These are phyloP conservation scores for Lasius fuliginosus DNA, from an alignment of 2,888 invertebrate genomes.

Conservation along the genomic window DNA sequence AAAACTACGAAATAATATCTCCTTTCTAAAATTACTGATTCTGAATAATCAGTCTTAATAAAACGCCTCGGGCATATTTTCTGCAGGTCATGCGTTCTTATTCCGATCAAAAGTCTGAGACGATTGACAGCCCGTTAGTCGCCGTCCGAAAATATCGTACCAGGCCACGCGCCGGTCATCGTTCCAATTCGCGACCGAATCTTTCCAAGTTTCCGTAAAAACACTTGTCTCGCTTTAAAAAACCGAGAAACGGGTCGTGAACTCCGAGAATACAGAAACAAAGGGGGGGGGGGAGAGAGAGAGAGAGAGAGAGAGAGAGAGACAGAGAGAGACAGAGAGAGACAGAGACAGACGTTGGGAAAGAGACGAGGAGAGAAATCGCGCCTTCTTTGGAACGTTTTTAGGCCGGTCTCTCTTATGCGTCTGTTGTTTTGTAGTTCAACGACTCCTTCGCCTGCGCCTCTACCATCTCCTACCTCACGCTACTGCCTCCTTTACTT, in stretches of 20 bases:
- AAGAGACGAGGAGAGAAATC: conserved; percentile 62
- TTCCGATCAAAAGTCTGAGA: conserved; percentile 5
- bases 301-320: conserved; percentile 26
- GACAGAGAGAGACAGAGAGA: not conserved
- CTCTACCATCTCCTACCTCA: conserved; percentile 63
- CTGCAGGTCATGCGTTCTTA: not conserved
- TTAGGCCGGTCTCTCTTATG: conserved; percentile 72
- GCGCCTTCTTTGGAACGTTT: conserved; percentile 72
- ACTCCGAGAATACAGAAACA: conserved; percentile 39
- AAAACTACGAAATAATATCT: not conserved
- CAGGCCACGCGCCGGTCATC: not conserved
- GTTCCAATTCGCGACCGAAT: conserved; percentile 10
- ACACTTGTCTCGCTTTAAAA: not conserved
- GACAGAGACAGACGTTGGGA: conserved; percentile 52
- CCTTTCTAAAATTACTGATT: not conserved
- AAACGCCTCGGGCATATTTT: not conserved
- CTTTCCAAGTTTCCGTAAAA: conserved; percentile 18
- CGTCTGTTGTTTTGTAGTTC: conserved; percentile 78
- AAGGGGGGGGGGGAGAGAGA: conserved; percentile 11
- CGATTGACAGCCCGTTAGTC: conserved; percentile 28
- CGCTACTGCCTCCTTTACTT: conserved; percentile 53
- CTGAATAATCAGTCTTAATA: not conserved
- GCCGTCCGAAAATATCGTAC: conserved; percentile 9
- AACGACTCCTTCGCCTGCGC: conserved; percentile 73
- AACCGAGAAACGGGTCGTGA: conserved; percentile 5